phyloP scores from a whole-genome alignment of 2,888 invertebrate genomes.

The Sinotaia quadrata region DNA sequence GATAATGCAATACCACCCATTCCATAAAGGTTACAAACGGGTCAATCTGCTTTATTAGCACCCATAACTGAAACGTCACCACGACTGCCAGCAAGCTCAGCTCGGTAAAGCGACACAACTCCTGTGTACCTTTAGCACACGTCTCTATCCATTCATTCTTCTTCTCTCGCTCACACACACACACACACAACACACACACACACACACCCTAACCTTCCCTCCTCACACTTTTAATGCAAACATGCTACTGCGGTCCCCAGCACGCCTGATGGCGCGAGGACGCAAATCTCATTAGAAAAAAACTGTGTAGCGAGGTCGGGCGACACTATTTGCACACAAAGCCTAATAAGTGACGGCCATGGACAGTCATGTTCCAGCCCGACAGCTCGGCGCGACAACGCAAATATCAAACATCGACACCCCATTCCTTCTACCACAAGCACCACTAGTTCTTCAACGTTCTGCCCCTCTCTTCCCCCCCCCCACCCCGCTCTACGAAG shows the following conservation, averaged over 20 bases:
- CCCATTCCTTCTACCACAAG: background rate
- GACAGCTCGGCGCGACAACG: conserved; percentile 45
- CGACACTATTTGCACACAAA: conserved; percentile 32
- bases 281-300: conserved; percentile 2
- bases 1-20: too few relatives aligned
- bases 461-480: background rate
- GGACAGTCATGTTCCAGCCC: conserved; percentile 38
- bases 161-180: too few relatives aligned
- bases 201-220: background rate
- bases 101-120: too few relatives aligned
- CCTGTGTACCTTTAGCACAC: background rate
- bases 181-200: too few relatives aligned
- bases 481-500: background rate
- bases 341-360: conserved; percentile 35
- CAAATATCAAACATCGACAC: conserved; percentile 39
- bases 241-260: background rate
- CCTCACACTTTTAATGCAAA: background rate
- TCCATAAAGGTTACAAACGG: too few relatives aligned
- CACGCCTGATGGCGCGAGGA: background rate
- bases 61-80: too few relatives aligned
- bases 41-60: too few relatives aligned
- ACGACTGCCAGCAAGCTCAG: too few relatives aligned
- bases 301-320: background rate
- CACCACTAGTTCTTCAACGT: background rate
- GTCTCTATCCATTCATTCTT: background rate